These are phyloP conservation scores for Calidris pygmaea DNA, from an alignment of 2,113 vertebrate genomes.

Conservation along the genomic window DNA sequence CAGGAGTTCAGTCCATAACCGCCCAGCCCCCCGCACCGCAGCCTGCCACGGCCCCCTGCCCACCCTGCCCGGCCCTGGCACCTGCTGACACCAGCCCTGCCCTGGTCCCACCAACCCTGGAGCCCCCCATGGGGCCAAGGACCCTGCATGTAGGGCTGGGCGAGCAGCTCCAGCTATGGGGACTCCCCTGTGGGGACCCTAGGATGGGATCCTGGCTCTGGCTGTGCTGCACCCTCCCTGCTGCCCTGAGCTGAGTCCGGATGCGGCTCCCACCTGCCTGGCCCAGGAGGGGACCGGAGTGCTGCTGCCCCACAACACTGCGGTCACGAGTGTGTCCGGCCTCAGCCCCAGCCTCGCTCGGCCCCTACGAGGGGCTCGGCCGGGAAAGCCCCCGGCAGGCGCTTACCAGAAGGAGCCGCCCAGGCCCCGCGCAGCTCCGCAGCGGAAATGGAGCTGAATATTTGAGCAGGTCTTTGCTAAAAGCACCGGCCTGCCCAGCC, in stretches of 20 bases:
- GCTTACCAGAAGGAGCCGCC: slow-evolving; percentile 47
- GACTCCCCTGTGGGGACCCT: accelerated
- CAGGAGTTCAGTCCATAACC: slow-evolving; percentile 29
- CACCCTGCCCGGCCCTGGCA: background rate
- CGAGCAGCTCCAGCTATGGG: background rate
- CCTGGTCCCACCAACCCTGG: background rate
- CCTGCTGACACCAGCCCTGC: background rate
- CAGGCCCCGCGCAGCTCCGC: background rate
- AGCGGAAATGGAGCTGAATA: slow-evolving; percentile 60
- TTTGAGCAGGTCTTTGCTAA: slow-evolving; percentile 49
- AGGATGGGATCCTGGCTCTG: background rate
- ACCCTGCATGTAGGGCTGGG: too few species aligned
- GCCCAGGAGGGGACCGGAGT: too few species aligned
- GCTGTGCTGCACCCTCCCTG: background rate
- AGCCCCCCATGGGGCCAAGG: background rate
- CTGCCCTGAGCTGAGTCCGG: background rate
- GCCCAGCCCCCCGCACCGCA: background rate
- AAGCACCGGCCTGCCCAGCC: slow-evolving; percentile 2
- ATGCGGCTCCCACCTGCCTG: background rate
- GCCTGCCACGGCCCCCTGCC: background rate
- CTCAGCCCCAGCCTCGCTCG: background rate
- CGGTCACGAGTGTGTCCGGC: accelerated
- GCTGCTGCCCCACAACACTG: background rate
- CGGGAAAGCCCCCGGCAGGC: slow-evolving; percentile 23
- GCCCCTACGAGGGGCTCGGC: background rate